Evolutionary conservation across 2,888 invertebrate genomes (phyloP), one percentile per base, ranked within the genome.

Genomic region (Dasypolia templi): DNA sequence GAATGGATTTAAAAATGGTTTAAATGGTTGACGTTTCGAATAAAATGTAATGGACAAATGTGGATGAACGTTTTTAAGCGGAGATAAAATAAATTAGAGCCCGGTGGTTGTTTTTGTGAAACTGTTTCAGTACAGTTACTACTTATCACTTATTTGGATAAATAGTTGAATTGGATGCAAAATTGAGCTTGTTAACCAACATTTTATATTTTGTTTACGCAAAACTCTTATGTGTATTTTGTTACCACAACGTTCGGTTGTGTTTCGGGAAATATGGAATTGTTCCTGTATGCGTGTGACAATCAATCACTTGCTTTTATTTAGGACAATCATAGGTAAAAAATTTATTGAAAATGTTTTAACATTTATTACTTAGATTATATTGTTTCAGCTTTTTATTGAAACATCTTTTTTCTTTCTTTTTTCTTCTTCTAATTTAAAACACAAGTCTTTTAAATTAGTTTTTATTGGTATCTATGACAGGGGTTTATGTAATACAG

Each of bases 141-240:
- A 62, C 29, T 73, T 67, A 55, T 64, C 55, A 46, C 59, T 66
- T 75, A 77, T 85, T 79, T 74, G 22, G 29, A 58, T 77, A 77
- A 82, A 68, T 59, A 74, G 58, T 77, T 65, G 3, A 66, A 62
- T 39, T 32, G 44, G 59, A n/a, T 59, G 56, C 71, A 71, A 42
- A 63, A 70, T 64, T 66, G 55, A 67, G 76, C 79, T 77, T 68
- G 71, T 77, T 49, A 74, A 61, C 44, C 58, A 77, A 72, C 35
- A 76, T 76, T 76, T 70, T 58, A 66, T 46, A 19, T 64, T 75
- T 67, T 77, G 44, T 73, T 86, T 73, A 67, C 35, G n/a, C n/a
- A 61, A 65, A 68, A 51, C 26, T 42, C 12, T 42, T 51, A 64
- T 68, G 9, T 39, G 9, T 70, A 53, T 49, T 42, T 9, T 12